Conservation (phyloP, 2,797 vertebrate genomes). For the Malacoctenus gilli region DNA sequence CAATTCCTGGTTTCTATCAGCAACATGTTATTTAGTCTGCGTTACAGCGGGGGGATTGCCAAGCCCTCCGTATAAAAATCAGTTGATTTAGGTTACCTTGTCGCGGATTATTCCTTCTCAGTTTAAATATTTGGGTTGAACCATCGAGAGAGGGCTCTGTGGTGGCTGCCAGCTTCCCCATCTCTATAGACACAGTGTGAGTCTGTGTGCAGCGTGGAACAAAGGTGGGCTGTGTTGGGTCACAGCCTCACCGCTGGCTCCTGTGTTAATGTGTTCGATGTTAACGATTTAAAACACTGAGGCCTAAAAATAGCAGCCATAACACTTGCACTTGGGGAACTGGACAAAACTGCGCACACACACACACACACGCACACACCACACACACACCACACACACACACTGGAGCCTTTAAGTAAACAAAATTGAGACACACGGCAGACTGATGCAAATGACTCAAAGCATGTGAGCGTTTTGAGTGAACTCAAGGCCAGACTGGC, state of each 20-base stretch:
- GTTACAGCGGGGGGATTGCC: not conserved
- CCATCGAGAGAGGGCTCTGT: not conserved
- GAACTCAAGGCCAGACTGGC: too few relatives aligned
- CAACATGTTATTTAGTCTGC: constrained; percentile 4
- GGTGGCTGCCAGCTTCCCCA: not conserved
- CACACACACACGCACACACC: not conserved
- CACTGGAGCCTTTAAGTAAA: constrained; percentile 12
- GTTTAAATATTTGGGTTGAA: constrained; percentile 2
- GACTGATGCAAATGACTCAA: constrained; percentile 28
- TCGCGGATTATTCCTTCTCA: constrained; percentile 4
- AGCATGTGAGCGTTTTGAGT: too few relatives aligned
- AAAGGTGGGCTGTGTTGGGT: constrained; percentile 46
- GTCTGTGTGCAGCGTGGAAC: constrained; percentile 19
- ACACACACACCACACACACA: constrained; percentile 11
- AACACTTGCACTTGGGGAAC: constrained; percentile 17
- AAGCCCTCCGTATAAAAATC: constrained; percentile 2
- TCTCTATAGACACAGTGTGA: constrained; percentile 16
- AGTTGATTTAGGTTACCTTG: not conserved
- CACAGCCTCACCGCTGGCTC: constrained; percentile 21
- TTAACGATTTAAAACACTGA: constrained; percentile 32
- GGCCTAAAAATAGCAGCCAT: constrained; percentile 33
- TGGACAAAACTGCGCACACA: constrained; percentile 11
- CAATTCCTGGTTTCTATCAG: constrained; percentile 5
- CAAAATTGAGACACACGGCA: constrained; percentile 15
- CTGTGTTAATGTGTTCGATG: constrained; percentile 31